Evolutionary conservation across 2,797 vertebrate genomes (phyloP), one percentile per base, ranked within the genome.

Genomic region (Sebastes oblongus): DNA sequence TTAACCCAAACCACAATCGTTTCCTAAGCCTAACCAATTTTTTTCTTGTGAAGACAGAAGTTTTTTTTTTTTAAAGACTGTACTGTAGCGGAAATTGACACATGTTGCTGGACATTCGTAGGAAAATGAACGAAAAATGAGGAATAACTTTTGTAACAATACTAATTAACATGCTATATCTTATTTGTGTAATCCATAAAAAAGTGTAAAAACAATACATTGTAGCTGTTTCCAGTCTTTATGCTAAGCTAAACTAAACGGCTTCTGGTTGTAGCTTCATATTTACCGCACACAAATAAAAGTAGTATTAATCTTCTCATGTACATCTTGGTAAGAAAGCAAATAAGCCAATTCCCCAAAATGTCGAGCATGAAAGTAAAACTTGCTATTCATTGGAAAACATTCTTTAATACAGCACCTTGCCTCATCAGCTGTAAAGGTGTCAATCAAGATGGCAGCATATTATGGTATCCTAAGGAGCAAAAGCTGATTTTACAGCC

Each of bases 401-500:
- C 10, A 27, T 13, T 62, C 1, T 46, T 72, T 64, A n/a, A 73
- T 27, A 20, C 12, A 46, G 20, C 4, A 54, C 16, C 9, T 68
- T 34, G 54, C 14, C 32, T 66, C 24, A 71, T 79, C 32, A 71
- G 12, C n/a, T 18, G 12, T 16, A 61, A n/a, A 76, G 14, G 10
- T 77, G 27, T 61, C 24, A 66, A 32, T 80, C 72, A 73, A 71
- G 50, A 55, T 58, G 22, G 16, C 5, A 56, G 29, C 67, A 60
- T 39, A 72, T 69, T 34, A 59, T n/a, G 29, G 13, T 34, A 62
- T 27, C n/a, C 10, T 54, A 50, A 70, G 59, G 64, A 10, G 60
- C 10, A 72, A 64, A 71, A 46, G 20, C 59, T 70, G 75, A 84
- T 82, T 89, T 86, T 60, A 58, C 29, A 83, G 65, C 32, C 64